A percentile compares a stretch with the other conserved stretches of the same genome.
These are phyloP conservation scores for Anthoscopus minutus DNA, from an alignment of 2,113 vertebrate genomes.

Conservation along the genomic window DNA sequence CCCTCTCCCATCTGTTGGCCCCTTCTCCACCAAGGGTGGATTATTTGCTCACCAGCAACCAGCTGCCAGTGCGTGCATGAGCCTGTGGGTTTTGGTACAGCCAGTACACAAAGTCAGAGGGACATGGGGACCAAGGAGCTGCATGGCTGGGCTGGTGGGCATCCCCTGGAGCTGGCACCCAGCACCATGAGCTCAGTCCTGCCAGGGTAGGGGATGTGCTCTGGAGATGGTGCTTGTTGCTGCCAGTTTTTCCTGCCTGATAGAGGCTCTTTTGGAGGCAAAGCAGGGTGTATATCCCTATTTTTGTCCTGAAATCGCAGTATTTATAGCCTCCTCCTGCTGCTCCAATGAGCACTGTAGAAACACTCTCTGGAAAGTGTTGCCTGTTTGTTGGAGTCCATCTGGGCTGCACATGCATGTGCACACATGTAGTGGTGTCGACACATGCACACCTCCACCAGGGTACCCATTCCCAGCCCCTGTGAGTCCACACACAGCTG, in stretches of 20 bases:
- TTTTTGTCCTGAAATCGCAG: conserved; percentile 33
- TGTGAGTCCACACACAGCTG: background rate
- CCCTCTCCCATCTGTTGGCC: background rate
- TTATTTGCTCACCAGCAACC: background rate
- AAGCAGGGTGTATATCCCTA: background rate
- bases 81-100: background rate
- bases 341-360: background rate
- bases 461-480: background rate
- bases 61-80: background rate
- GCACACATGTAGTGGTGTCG: background rate
- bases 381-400: background rate
- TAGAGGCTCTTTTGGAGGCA: background rate
- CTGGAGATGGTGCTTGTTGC: background rate
- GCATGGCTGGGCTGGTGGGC: accelerated
- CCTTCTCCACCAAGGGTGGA: background rate
- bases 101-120: background rate
- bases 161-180: background rate
- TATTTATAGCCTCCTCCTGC: conserved; percentile 8
- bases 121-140: background rate
- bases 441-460: accelerated
- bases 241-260: background rate
- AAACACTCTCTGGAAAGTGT: background rate
- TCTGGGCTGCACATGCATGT: background rate
- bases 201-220: background rate
- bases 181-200: background rate